Evolutionary conservation across 23 tunicate species (phyloP).

Genomic region (Styela clava): DNA sequence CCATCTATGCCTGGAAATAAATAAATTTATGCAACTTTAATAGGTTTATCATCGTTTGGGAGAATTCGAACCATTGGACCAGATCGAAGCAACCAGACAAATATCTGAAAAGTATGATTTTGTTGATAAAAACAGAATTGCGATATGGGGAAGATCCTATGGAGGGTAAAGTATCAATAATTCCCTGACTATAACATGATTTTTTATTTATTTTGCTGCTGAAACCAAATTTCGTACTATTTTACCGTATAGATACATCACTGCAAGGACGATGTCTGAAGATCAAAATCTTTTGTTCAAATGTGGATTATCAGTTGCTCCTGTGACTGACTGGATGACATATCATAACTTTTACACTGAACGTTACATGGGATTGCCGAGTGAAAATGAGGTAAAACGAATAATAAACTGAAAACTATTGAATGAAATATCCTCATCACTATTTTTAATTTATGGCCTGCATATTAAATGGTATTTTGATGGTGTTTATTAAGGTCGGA

Average conservation of each 20-base stretch:
- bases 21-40: no score
- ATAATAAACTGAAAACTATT: no score
- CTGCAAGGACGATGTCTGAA: slow-evolving; percentile 47
- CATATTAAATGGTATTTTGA: no score
- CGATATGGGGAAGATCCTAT: slow-evolving; percentile 89
- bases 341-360: slow-evolving; percentile 83
- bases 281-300: slow-evolving; percentile 38
- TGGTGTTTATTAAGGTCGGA: slow-evolving; percentile 36
- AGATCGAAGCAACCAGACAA: slow-evolving; percentile 55
- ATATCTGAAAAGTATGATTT: slow-evolving; percentile 26
- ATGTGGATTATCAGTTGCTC: slow-evolving; percentile 87
- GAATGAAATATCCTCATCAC: no score
- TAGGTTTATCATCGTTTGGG: slow-evolving; percentile 78
- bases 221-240: no score
- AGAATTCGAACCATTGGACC: slow-evolving; percentile 82
- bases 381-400: slow-evolving; percentile 27
- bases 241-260: slow-evolving; percentile 62
- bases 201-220: no score
- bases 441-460: no score
- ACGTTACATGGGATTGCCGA: slow-evolving; percentile 56
- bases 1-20: no score
- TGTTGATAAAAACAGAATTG: slow-evolving; percentile 48
- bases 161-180: slow-evolving; percentile 54
- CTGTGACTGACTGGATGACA: slow-evolving; percentile 79
- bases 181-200: background rate